Conservation (phyloP, 1,140 invertebrate genomes). For the Olivierus martensii region DNA sequence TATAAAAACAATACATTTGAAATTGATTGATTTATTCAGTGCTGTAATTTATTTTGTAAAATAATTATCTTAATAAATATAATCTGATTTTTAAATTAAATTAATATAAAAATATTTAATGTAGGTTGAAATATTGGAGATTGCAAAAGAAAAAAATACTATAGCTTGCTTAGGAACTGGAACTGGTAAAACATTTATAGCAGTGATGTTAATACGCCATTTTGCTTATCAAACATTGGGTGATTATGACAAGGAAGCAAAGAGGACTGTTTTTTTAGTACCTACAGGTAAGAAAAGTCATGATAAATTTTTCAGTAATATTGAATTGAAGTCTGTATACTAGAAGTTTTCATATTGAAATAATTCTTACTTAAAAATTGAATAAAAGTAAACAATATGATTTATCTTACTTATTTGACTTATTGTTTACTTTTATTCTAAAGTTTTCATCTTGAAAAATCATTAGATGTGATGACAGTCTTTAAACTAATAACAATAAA, state of each 20-base stretch:
- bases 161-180: conserved; percentile 85
- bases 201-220: conserved; percentile 60
- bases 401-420: too few relatives aligned
- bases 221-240: conserved; percentile 32
- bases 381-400: too few relatives aligned
- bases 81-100: neutral
- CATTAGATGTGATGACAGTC: too few relatives aligned
- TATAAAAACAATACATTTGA: too few relatives aligned
- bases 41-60: neutral
- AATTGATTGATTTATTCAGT: too few relatives aligned
- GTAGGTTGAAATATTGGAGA: conserved; percentile 61
- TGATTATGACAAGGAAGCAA: conserved; percentile 23
- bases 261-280: conserved; percentile 33
- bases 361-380: too few relatives aligned
- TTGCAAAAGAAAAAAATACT: conserved; percentile 54
- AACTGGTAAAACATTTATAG: conserved; percentile 84
- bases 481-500: too few relatives aligned
- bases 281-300: conserved; percentile 22
- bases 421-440: too few relatives aligned
- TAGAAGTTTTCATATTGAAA: too few relatives aligned
- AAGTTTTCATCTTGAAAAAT: too few relatives aligned
- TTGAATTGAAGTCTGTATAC: too few relatives aligned
- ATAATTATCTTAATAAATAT: neutral
- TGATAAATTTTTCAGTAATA: too few relatives aligned
- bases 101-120: neutral